Percentiles rank a stretch among this genome's conserved stretches.
phyloP scores from a whole-genome alignment of 2,888 invertebrate species.

The Conchocele bisecta region DNA sequence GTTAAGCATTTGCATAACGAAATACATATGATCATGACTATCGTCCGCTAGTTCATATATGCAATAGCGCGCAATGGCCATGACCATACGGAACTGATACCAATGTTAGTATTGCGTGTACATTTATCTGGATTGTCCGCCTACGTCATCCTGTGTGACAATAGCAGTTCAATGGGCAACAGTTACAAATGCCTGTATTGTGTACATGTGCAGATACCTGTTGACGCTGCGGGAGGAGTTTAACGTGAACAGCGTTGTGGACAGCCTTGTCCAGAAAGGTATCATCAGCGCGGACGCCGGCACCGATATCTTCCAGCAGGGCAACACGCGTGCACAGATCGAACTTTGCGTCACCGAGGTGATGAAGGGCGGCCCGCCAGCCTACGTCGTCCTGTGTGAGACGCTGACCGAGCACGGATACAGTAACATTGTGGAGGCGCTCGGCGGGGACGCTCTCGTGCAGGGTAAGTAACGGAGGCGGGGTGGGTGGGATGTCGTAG shows the following conservation, averaged over 20 bases:
- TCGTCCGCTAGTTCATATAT: no score
- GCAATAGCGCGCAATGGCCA: no score
- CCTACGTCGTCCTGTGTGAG: constrained; percentile 60
- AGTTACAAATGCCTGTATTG: no score
- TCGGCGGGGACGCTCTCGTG: constrained; percentile 42
- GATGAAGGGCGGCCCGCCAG: constrained; percentile 56
- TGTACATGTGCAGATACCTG: constrained; percentile 61
- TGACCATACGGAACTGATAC: no score
- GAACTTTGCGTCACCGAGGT: constrained; percentile 63
- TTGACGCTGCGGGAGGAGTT: constrained; percentile 64
- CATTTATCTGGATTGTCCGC: no score
- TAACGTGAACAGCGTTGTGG: constrained; percentile 59
- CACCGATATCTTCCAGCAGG: constrained; percentile 61
- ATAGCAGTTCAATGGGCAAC: no score
- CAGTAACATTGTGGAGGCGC: constrained; percentile 61
- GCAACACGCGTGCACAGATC: constrained; percentile 55
- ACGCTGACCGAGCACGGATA: constrained; percentile 65
- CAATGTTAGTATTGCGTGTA: no score
- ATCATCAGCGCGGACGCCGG: constrained; percentile 59
- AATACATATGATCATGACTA: no score
- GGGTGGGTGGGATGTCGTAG: not conserved
- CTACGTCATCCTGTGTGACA: no score
- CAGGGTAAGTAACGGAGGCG: no score
- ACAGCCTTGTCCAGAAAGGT: constrained; percentile 61
- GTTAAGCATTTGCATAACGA: no score